Evolutionary conservation across 2,113 vertebrate species (phyloP), one percentile per base, ranked within the genome.

Genomic region (Polyodon spathula): DNA sequence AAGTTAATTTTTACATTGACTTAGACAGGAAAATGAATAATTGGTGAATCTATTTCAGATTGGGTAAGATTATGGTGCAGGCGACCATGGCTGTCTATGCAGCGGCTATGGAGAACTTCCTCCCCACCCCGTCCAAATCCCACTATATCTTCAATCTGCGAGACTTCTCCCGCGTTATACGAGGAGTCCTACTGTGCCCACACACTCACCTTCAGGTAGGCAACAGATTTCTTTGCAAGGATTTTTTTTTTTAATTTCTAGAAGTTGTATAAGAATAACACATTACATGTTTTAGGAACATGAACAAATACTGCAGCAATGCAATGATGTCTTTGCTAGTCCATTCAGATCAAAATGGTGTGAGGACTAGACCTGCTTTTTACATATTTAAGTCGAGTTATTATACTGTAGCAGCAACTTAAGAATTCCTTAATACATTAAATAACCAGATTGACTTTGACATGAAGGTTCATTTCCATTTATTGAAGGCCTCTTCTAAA

Each of bases 111-210:
- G 77, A 84, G 46, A 90, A 78, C 59, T 96, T 97, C 75, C 82
- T 97, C 40, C 93, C 94, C 54, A 96, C 92, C 12, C 94, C 94
- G 59, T 92, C 92, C 1, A 97, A 97, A 81, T 96, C 93, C 39
- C 94, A 97, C 71, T 97, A 97, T 37, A 80, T 97, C 69, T 97
- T 97, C 69, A 96, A 97, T 69, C 81, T 97, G 8, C 72, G 93
- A 12, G 94, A 97, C 73, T 97, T 97, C 73, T 84, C 91, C 54
- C 81, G 92, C 11, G 92, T 97, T 58, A 87, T 97, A 58, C 82
- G 85, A 62, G 93, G 94, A 15, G 88, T 95, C 11, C 78, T 96
- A 52, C 81, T 97, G 11, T 89, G 90, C 63, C 92, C 94, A 56
- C 72, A 83, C 59, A 91, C 91, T n/a, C 89, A 90, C 78, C 74